Base-by-base conservation (phyloP, 2,113 vertebrate species). In the Pionites leucogaster region DNA sequence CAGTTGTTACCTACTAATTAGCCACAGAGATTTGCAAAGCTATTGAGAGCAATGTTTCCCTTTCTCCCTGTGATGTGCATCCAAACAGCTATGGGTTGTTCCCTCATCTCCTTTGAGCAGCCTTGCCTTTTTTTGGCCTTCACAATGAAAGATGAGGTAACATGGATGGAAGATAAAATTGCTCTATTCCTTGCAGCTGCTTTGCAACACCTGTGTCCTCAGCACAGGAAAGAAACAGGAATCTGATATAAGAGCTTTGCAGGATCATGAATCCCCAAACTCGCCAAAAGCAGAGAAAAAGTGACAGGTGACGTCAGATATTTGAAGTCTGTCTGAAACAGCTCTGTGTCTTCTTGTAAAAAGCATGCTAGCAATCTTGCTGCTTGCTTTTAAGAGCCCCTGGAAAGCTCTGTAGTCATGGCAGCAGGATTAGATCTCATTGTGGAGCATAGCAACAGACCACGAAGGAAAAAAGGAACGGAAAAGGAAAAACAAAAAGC, bases 361-460 rank as follows among this genome's bases (percentile, higher is more conserved):
- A 62, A 95, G 47, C 62, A 47, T 89, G 86, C 78, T 86, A 87
- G 89, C 90, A 95, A 92, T 77, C 93, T 96, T 76, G 69, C 86
- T 97, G 86, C 86, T 91, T 71, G 91, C 93, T 72, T 95, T 92
- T 92, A 91, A 95, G 89, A 95, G 91, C 83, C 84, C 65, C 91
- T 96, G 91, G 92, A 95, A 97, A 91, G 94, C 95, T 82, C 69
- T 95, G 96, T 97, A 95, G 93, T 84, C 94, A 95, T 96, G 93
- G 93, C 89, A 96, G 94, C 95, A 91, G 89, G 91, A 95, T 92
- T 89, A 93, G 93, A 89, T 96, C 94, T 96, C 95, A 62, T 93
- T 93, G 93, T 84, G 77, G 50, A 93, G 91, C 95, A 72, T 69
- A 93, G 94, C 94, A 96, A 96, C 95, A 95, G 89, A 79, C 89